A percentile compares a stretch with the other conserved stretches of the same genome.
phyloP scores from a whole-genome alignment of 2,113 vertebrate genomes.

The Pica pica region DNA sequence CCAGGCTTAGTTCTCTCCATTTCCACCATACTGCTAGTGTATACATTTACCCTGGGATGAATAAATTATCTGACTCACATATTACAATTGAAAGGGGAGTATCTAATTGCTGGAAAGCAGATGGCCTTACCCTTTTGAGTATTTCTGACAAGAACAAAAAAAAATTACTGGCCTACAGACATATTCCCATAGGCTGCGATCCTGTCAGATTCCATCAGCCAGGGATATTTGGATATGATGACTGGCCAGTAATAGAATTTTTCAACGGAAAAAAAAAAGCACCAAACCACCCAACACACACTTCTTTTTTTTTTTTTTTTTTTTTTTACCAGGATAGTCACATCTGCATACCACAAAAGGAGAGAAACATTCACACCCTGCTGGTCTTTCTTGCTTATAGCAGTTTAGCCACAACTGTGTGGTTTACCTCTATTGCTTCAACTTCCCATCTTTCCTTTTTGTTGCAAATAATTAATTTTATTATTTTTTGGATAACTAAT shows the following conservation, averaged over 20 bases:
- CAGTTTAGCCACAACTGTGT: not conserved
- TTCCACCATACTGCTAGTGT: not conserved
- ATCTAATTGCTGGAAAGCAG: conserved; percentile 60
- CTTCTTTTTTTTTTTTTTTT: not conserved
- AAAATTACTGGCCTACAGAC: conserved; percentile 20
- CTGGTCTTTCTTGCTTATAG: not conserved
- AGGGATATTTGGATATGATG: conserved; percentile 1
- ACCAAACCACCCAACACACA: not conserved
- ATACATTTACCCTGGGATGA: conserved; percentile 28
- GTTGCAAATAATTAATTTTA: not conserved
- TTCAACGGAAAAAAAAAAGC: not conserved
- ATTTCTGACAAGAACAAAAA: conserved; percentile 48
- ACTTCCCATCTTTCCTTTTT: not conserved
- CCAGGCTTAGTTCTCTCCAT: not conserved
- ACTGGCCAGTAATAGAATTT: conserved; percentile 7
- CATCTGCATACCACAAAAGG: not conserved
- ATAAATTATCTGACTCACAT: conserved; percentile 41
- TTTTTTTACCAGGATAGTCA: not conserved
- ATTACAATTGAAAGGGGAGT: conserved; percentile 51
- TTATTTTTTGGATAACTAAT: not conserved
- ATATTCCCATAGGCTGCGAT: not conserved
- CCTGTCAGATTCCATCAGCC: conserved; percentile 49
- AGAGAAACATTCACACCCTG: not conserved
- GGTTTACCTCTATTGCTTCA: not conserved
- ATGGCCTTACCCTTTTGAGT: conserved; percentile 47